Evolutionary conservation across 2,113 vertebrate genomes (phyloP).

Genomic region (Regulus satrapa): DNA sequence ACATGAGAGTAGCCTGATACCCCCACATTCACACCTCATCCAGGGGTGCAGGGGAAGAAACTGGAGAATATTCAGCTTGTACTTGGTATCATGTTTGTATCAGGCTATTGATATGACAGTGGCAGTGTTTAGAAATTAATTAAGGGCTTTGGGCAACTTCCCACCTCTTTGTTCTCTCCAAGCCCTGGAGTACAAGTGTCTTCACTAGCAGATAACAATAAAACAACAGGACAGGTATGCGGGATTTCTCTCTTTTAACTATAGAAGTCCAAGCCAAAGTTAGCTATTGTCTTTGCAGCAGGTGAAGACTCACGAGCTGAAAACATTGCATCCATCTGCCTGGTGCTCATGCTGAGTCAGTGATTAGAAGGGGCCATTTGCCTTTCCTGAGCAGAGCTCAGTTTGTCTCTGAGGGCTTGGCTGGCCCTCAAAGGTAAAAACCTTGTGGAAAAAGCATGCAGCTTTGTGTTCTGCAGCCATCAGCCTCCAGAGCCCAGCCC

Average conservation of each 20-base stretch:
- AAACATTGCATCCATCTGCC: not conserved
- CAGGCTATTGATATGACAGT: not conserved
- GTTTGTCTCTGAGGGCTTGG: not conserved
- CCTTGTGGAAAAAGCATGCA: rapidly evolving
- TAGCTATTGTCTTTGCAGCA: not conserved
- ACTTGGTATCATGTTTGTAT: rapidly evolving
- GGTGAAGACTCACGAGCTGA: not conserved
- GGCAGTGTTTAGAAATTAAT: not conserved
- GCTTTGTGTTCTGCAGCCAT: not conserved
- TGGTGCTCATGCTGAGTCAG: not conserved
- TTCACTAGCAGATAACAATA: not conserved
- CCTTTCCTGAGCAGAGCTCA: not conserved
- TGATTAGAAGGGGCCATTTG: not conserved
- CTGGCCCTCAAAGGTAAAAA: not conserved
- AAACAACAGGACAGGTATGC: not conserved
- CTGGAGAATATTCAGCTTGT: not conserved
- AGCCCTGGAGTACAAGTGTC: rapidly evolving
- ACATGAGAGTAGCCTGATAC: not conserved
- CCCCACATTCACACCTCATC: rapidly evolving
- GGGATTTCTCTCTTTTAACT: not conserved
- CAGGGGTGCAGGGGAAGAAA: not conserved
- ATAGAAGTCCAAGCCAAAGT: not conserved
- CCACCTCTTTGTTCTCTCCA: not conserved
- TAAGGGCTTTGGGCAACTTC: not conserved
- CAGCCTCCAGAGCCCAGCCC: not conserved